phyloP scores from a whole-genome alignment of 2,888 invertebrate genomes.

The Idaea straminata region DNA sequence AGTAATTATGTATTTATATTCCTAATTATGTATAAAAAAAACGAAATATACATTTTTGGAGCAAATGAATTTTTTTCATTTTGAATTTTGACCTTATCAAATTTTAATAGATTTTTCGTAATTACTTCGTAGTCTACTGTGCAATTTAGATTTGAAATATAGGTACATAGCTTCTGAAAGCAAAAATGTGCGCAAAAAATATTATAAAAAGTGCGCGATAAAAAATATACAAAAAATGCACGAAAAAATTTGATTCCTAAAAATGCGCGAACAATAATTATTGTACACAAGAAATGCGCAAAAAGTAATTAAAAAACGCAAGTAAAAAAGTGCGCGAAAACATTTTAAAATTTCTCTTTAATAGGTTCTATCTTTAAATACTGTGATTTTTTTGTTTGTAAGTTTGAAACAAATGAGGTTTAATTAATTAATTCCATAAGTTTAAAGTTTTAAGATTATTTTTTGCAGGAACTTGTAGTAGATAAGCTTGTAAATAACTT shows the following conservation, averaged over 20 bases:
- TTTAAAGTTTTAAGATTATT: no score
- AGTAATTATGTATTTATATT: conserved; percentile 5
- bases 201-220: neutral
- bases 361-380: neutral
- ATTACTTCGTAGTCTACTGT: conserved; percentile 4
- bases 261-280: no score
- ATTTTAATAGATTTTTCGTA: neutral
- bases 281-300: neutral
- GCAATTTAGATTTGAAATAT: neutral
- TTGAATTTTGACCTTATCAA: conserved; percentile 2
- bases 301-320: no score
- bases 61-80: conserved; percentile 9
- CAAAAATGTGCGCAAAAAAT: neutral
- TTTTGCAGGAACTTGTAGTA: no score
- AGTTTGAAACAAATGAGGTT: neutral
- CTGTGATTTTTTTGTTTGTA: conserved; percentile 1
- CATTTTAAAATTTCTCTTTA: no score
- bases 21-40: conserved; percentile 19
- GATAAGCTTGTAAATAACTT: no score
- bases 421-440: no score
- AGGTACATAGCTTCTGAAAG: neutral
- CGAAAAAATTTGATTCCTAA: no score
- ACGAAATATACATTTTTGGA: conserved; percentile 29
- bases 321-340: no score
- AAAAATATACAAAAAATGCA: no score